Conservation (phyloP, 2,888 invertebrate genomes). For the Drosophila leonis region DNA sequence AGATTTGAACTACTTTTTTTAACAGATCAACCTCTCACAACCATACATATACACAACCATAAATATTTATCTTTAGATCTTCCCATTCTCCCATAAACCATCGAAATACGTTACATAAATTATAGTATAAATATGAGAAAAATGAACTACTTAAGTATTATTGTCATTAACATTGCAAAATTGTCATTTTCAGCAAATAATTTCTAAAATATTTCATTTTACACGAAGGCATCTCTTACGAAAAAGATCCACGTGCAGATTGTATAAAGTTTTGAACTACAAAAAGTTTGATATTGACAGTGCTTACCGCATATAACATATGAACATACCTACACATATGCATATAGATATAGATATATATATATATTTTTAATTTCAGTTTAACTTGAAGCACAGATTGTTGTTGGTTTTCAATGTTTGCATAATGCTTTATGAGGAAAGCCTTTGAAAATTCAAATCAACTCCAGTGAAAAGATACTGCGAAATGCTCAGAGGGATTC, state of each 20-base stretch:
- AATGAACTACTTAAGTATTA: neutral
- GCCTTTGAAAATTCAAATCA: slow-evolving; percentile 5
- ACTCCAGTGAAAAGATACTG: neutral
- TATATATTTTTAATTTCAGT: slow-evolving; percentile 7
- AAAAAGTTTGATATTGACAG: slow-evolving; percentile 2
- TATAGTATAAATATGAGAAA: too few relatives aligned
- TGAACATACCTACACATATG: too few relatives aligned
- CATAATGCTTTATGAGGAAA: slow-evolving; percentile 9
- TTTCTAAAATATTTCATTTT: neutral
- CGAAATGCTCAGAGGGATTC: slow-evolving; percentile 4
- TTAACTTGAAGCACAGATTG: slow-evolving; percentile 4
- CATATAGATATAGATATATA: neutral
- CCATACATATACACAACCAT: too few relatives aligned
- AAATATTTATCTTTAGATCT: too few relatives aligned
- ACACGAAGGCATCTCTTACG: slow-evolving; percentile 5
- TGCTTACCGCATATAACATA: slow-evolving; percentile 1
- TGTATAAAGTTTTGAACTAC: slow-evolving; percentile 2
- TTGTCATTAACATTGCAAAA: neutral
- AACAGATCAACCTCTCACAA: too few relatives aligned
- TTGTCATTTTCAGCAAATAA: neutral
- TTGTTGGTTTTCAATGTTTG: slow-evolving; percentile 3
- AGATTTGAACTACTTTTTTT: too few relatives aligned
- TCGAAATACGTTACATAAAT: too few relatives aligned
- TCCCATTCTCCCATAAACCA: too few relatives aligned
- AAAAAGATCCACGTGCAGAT: neutral